phyloP scores from a whole-genome alignment of 2,888 invertebrate genomes.

The Ophioninae sp. region DNA sequence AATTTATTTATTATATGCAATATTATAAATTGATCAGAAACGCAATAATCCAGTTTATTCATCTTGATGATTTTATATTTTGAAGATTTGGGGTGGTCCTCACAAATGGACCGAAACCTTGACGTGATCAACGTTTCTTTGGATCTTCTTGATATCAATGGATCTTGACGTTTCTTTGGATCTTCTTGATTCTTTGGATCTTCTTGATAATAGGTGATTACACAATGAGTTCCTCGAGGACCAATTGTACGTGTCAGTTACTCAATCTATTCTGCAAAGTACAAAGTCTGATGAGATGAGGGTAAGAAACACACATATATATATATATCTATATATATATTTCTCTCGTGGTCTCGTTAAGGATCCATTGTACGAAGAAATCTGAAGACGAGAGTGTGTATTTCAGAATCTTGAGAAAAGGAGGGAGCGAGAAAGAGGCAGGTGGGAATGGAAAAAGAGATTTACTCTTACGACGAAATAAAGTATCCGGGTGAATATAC shows the following conservation, averaged over 20 bases:
- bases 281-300: conserved; percentile 21
- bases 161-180: conserved; percentile 2
- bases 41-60: background rate
- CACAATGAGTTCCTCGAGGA: conserved; percentile 32
- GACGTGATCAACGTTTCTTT: conserved; percentile 26
- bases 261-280: conserved; percentile 37
- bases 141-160: background rate
- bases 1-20: too few relatives aligned
- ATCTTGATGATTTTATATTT: too few relatives aligned
- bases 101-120: conserved; percentile 30
- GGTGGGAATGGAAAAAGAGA: background rate
- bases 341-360: conserved; percentile 42
- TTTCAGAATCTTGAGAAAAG: conserved; percentile 11
- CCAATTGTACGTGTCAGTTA: conserved; percentile 4
- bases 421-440: conserved; percentile 13
- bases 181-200: background rate
- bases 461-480: conserved; percentile 30
- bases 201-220: conserved; percentile 29
- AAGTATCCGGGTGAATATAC: background rate
- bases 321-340: background rate
- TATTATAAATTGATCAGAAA: too few relatives aligned
- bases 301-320: conserved; percentile 19
- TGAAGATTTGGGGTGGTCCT: too few relatives aligned
- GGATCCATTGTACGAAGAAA: conserved; percentile 50
- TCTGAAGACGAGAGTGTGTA: conserved; percentile 28